A percentile compares a stretch with the other conserved stretches of the same genome.
Conservation (phyloP, 1,140 invertebrate genomes). For the Cherax quadricarinatus region DNA sequence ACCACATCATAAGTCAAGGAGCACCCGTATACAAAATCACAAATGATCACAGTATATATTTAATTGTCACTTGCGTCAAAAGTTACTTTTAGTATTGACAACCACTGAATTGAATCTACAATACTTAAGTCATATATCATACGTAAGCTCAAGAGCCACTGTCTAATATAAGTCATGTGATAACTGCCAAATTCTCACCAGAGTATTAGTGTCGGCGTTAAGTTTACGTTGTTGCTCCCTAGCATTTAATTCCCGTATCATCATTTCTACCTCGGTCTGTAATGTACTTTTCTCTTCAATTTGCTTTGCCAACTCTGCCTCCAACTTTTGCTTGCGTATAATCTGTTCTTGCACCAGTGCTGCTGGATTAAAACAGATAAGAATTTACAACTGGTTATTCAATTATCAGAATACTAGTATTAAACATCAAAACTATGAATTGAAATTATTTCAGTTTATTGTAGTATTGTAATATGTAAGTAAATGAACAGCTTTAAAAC, state of each 20-base stretch:
- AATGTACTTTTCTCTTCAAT: slow-evolving; percentile 48
- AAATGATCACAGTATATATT: too few species aligned
- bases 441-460: neutral
- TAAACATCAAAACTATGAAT: neutral
- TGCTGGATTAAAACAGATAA: neutral
- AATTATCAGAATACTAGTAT: neutral
- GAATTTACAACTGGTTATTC: neutral
- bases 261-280: slow-evolving; percentile 54
- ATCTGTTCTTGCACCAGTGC: slow-evolving; percentile 48
- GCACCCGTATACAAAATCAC: too few species aligned
- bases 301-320: slow-evolving; percentile 46
- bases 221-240: slow-evolving; percentile 49
- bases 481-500: neutral
- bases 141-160: too few species aligned
- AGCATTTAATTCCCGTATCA: slow-evolving; percentile 48
- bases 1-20: too few species aligned
- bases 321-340: slow-evolving; percentile 39
- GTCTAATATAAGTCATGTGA: too few species aligned
- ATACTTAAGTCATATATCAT: too few species aligned
- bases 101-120: too few species aligned
- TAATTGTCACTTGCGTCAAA: too few species aligned
- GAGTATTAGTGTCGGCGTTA: slow-evolving; percentile 54
- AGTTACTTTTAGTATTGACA: too few species aligned
- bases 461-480: neutral
- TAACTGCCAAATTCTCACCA: slow-evolving; percentile 20